A percentile compares a stretch with the other conserved stretches of the same genome.
phyloP scores from a whole-genome alignment of 1,140 invertebrate genomes.

The Aphelinus certus region DNA sequence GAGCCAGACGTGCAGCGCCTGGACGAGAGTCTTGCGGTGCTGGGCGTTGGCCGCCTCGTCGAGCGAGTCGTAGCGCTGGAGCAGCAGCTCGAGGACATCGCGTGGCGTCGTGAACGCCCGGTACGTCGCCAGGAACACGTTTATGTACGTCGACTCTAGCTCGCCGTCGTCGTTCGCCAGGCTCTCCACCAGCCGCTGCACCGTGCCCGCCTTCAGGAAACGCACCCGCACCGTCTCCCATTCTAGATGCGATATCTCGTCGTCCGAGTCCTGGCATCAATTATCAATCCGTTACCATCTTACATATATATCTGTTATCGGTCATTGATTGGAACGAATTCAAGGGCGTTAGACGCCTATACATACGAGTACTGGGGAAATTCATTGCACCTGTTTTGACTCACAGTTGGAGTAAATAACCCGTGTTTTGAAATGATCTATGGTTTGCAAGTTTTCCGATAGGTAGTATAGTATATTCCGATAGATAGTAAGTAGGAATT shows the following conservation, averaged over 20 bases:
- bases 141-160: constrained; percentile 96
- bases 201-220: constrained; percentile 95
- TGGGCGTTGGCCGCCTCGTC: constrained; percentile 69
- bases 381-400: too few species aligned
- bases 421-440: too few species aligned
- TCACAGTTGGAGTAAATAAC: too few species aligned
- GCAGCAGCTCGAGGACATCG: constrained; percentile 83
- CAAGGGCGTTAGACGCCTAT: too few species aligned
- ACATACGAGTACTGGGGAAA: too few species aligned
- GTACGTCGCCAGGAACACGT: constrained; percentile 96
- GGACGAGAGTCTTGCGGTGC: constrained; percentile 84
- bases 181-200: constrained; percentile 91
- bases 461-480: too few species aligned
- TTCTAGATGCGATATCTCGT: constrained; percentile 94
- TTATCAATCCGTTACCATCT: too few species aligned
- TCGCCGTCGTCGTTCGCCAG: constrained; percentile 93
- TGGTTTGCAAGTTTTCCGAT: too few species aligned
- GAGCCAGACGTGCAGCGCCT: constrained; percentile 94
- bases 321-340: too few species aligned
- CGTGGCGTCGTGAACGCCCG: constrained; percentile 84
- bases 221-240: constrained; percentile 98
- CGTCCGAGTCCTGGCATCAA: constrained; percentile 76
- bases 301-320: too few species aligned
- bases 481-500: too few species aligned
- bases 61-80: constrained; percentile 81